Base-by-base conservation (phyloP, 2,888 invertebrate genomes). In the Julus scanicus region DNA sequence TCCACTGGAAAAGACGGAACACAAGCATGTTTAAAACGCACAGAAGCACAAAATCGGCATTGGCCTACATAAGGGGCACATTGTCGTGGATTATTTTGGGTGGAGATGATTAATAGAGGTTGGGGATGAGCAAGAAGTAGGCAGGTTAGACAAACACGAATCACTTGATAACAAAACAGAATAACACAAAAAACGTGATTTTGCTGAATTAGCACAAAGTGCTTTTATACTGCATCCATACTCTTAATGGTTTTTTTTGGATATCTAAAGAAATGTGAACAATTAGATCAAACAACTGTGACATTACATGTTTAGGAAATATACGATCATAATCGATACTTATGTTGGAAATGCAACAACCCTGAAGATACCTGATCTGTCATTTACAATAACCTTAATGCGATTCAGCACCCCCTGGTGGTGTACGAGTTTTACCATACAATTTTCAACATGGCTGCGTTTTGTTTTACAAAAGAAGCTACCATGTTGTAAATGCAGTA, bases 1-100 rank as follows among this genome's bases (percentile, higher is more conserved):
- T 97, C 97, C 95, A 97, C 97, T 97, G 95, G 93, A 95, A 95
- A 94, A 94, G 71, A 48, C 48, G 44, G 84, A 84, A 84, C 84
- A 40, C 44, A 71, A 71, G n/a, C 71, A 71, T 71, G 71, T 71
- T 71, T 71, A 71, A 71, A 71, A 71, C 71, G 37, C 71, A 71
- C 29, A 71, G 37, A 71, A 29, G 29, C 71, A 71, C 20, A 63
- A 29, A 29, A 29, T 29, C n/a, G 29, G 71, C 71, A 71, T 71
- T 71, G n/a, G 71, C 71, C 37, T 29, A 71, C 71, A 71, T 29
- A 29, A 71, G 2, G 29, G 71, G 71, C 71, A 29, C 29, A 71
- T 9, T 53, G 53, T 71, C 71, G 11, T 29, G 71, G 29, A 11
- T 71, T 29, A 71, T 29, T 71, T 63, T 71, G 29, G 29, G 29